A percentile compares a stretch with the other conserved stretches of the same genome.
phyloP scores from a whole-genome alignment of 2,113 vertebrate species.

The Oreamnos americanus region DNA sequence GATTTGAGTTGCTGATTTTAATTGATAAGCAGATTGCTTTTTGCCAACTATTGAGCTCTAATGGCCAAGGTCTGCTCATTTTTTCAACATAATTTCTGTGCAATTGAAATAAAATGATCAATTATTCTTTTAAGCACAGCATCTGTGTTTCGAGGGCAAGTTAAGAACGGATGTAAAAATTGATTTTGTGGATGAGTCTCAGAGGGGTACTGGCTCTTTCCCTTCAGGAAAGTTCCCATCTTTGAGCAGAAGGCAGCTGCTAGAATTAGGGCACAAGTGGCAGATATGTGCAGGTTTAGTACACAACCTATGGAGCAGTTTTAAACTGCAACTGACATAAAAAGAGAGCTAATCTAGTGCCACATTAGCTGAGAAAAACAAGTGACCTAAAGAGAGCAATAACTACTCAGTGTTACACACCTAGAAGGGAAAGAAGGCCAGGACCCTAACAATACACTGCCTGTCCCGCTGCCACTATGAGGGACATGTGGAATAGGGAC shows the following conservation, averaged over 20 bases:
- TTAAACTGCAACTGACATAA: not conserved
- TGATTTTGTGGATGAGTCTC: constrained; percentile 47
- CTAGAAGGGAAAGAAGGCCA: not conserved
- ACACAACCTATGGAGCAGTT: not conserved
- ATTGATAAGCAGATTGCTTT: constrained; percentile 56
- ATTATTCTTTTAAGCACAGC: constrained; percentile 63
- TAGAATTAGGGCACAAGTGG: not conserved
- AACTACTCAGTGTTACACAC: not conserved
- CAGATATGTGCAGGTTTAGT: not conserved
- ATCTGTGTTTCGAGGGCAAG: constrained; percentile 59
- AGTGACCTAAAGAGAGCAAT: not conserved
- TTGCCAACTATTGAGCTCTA: constrained; percentile 48
- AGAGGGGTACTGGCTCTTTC: not conserved
- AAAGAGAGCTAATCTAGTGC: not conserved
- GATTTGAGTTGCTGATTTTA: constrained; percentile 53
- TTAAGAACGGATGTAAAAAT: constrained; percentile 56
- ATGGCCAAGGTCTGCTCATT: constrained; percentile 16
- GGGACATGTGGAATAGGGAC: not conserved
- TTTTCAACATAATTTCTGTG: constrained; percentile 58
- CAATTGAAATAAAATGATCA: constrained; percentile 70
- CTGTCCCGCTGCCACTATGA: rapidly evolving
- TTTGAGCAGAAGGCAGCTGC: constrained; percentile 19
- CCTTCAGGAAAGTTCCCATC: not conserved
- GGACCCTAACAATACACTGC: not conserved
- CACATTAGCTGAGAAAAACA: not conserved